These are phyloP conservation scores for Synchiropus splendidus DNA, from an alignment of 2,113 vertebrate species.

Conservation along the genomic window DNA sequence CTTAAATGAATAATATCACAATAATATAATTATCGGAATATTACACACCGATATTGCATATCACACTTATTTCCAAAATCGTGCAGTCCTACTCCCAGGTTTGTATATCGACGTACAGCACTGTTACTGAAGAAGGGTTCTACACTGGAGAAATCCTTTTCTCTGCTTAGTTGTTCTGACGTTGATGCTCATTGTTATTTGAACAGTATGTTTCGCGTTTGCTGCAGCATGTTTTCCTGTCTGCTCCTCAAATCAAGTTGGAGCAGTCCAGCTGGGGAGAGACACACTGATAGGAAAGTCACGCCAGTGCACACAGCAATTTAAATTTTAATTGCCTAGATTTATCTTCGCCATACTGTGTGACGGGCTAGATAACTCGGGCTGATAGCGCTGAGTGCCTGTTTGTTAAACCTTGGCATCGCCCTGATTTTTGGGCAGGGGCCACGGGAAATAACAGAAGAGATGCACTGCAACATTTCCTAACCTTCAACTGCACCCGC, in stretches of 20 bases:
- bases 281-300: constrained; percentile 49
- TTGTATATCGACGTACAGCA: no score
- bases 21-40: no score
- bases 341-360: constrained; percentile 68
- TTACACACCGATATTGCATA: no score
- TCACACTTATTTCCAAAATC: no score
- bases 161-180: no score
- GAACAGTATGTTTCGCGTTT: constrained; percentile 12
- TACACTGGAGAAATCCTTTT: no score
- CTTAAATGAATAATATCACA: no score
- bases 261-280: constrained; percentile 16
- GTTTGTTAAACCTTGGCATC: constrained; percentile 57
- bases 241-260: constrained; percentile 6
- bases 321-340: constrained; percentile 73
- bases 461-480: constrained; percentile 41
- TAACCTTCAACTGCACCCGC: constrained; percentile 28
- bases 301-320: constrained; percentile 61
- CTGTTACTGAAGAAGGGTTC: no score
- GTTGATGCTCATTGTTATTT: constrained; percentile 3
- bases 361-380: constrained; percentile 64
- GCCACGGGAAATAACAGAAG: constrained; percentile 32
- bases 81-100: no score
- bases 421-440: constrained; percentile 33
- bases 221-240: neutral
- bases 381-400: constrained; percentile 53